Evolutionary conservation across 2,888 invertebrate genomes (phyloP).

Genomic region (Hirtodrosophila cameraria): DNA sequence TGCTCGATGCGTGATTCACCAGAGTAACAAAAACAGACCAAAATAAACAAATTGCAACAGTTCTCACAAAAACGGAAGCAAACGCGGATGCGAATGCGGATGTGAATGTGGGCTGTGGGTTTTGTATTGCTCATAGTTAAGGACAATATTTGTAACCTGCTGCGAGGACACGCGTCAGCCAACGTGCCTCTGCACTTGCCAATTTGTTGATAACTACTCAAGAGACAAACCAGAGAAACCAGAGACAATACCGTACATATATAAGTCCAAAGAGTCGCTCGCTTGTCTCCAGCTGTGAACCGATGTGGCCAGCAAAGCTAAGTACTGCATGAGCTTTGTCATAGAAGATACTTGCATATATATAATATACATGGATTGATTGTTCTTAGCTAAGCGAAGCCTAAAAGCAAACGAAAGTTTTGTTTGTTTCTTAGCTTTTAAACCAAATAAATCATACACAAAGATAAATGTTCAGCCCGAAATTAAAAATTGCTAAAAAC

Average conservation of each 20-base stretch:
- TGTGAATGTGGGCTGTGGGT: slow-evolving; percentile 6
- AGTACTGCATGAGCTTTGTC: slow-evolving; percentile 13
- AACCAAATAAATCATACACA: too few relatives aligned
- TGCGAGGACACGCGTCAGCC: slow-evolving; percentile 61
- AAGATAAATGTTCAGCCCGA: too few relatives aligned
- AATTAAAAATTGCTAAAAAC: too few relatives aligned
- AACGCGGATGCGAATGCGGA: neutral
- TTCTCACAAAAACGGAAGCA: slow-evolving; percentile 55
- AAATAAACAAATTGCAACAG: slow-evolving; percentile 71
- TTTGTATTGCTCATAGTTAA: neutral
- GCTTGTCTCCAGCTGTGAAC: slow-evolving; percentile 31
- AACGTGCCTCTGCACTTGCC: slow-evolving; percentile 67
- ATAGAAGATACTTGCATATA: neutral
- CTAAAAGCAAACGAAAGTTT: too few relatives aligned
- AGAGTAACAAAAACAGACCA: slow-evolving; percentile 10
- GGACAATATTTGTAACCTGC: slow-evolving; percentile 58
- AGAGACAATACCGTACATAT: neutral
- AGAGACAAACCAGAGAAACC: slow-evolving; percentile 45
- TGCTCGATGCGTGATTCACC: slow-evolving; percentile 12
- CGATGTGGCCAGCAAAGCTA: slow-evolving; percentile 36
- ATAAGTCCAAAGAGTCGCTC: slow-evolving; percentile 8
- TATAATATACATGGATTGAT: too few relatives aligned
- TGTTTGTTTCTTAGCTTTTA: too few relatives aligned
- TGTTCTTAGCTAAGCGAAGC: neutral
- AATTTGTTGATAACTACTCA: slow-evolving; percentile 73